These are phyloP conservation scores for Probaryconus sp. DNA, from an alignment of 1,140 invertebrate species.

Conservation along the genomic window DNA sequence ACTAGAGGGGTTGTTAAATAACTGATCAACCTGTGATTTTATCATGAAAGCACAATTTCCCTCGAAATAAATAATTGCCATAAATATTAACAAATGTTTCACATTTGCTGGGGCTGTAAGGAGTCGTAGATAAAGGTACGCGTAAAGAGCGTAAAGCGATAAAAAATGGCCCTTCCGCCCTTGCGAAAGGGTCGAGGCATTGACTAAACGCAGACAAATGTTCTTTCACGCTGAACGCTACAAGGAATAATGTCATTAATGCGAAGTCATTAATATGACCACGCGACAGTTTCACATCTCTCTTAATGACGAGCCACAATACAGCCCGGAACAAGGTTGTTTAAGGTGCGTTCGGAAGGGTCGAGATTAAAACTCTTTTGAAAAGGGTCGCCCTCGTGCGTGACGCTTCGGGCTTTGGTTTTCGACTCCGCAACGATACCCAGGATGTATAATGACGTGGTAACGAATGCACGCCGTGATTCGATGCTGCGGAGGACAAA, in stretches of 20 bases:
- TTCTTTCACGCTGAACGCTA: conserved; percentile 43
- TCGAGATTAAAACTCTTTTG: conserved; percentile 62
- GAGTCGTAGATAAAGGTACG: conserved; percentile 34
- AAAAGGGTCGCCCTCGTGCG: conserved; percentile 54
- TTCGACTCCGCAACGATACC: conserved; percentile 25
- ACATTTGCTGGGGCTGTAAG: conserved; percentile 21
- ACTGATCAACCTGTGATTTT: not conserved
- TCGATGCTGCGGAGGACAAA: conserved; percentile 50
- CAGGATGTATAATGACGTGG: conserved; percentile 55
- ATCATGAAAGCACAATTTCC: not conserved
- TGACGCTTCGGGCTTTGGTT: conserved; percentile 30
- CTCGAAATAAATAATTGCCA: conserved; percentile 31
- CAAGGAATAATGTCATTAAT: conserved; percentile 64
- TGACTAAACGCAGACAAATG: conserved; percentile 56
- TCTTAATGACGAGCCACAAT: conserved; percentile 63
- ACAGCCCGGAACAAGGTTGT: conserved; percentile 53
- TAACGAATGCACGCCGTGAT: conserved; percentile 60
- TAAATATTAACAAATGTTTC: conserved; percentile 45
- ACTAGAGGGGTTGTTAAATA: too few relatives aligned
- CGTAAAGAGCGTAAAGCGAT: conserved; percentile 32
- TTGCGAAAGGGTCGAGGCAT: conserved; percentile 43
- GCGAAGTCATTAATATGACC: conserved; percentile 59
- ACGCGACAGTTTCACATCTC: conserved; percentile 58
- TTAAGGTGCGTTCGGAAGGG: conserved; percentile 56
- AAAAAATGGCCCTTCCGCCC: conserved; percentile 45